These are phyloP conservation scores for Diploscapter pachys DNA, from an alignment of 1,140 invertebrate genomes.

Conservation along the genomic window DNA sequence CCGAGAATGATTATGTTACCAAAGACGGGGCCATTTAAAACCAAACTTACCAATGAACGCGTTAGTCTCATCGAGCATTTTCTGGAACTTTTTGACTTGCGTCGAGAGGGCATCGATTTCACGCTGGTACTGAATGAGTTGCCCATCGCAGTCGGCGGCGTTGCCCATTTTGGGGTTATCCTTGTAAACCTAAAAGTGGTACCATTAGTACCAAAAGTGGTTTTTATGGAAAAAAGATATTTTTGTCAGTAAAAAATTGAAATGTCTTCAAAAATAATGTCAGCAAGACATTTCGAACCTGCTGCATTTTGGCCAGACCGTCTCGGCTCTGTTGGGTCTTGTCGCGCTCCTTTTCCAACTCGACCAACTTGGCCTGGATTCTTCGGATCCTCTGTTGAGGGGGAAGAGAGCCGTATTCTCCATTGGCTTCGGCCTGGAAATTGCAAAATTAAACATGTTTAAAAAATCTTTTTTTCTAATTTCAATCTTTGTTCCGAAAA, in stretches of 20 bases:
- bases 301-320: conserved; percentile 96
- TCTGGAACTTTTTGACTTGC: conserved; percentile 73
- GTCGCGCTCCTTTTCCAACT: conserved; percentile 76
- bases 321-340: conserved; percentile 67
- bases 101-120: conserved; percentile 81
- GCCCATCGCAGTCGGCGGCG: conserved; percentile 87
- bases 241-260: too few relatives aligned
- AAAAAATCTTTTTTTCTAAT: too few relatives aligned
- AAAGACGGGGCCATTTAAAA: too few relatives aligned
- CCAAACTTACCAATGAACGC: conserved; percentile 2
- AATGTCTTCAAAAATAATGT: too few relatives aligned
- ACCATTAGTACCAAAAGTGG: too few relatives aligned
- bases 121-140: conserved; percentile 86
- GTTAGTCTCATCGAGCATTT: conserved; percentile 20
- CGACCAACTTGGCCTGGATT: conserved; percentile 81
- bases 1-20: too few relatives aligned
- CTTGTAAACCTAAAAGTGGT: conserved; percentile 71
- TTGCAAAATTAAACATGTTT: too few relatives aligned
- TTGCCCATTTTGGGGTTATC: conserved; percentile 90
- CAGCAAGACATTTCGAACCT: conserved; percentile 61
- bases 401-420: conserved; percentile 85
- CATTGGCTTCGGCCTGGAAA: conserved; percentile 47
- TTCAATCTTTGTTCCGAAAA: too few relatives aligned
- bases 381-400: conserved; percentile 94
- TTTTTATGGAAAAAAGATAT: too few relatives aligned